These are phyloP conservation scores for Tanytarsus gracilentus DNA, from an alignment of 2,888 invertebrate genomes.

Conservation along the genomic window DNA sequence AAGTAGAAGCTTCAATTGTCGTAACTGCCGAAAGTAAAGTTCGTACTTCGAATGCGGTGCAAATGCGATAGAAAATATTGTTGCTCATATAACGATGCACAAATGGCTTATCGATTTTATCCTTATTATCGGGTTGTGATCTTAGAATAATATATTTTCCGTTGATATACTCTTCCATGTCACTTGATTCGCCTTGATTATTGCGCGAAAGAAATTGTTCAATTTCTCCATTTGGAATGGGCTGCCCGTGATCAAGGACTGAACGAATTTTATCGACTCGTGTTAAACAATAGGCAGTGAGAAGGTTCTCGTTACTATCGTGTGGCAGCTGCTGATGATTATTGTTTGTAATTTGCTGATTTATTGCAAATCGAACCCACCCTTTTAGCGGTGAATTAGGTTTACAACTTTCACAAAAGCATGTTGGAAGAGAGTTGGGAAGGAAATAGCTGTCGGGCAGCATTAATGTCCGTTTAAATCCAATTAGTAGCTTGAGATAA, in stretches of 20 bases:
- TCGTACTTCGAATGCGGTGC: conserved; percentile 42
- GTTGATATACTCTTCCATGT: conserved; percentile 1
- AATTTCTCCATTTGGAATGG: conserved; percentile 36
- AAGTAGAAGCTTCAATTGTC: conserved; percentile 30
- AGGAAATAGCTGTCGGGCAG: conserved; percentile 42
- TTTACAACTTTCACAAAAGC: conserved; percentile 36
- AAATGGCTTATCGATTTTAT: conserved; percentile 10
- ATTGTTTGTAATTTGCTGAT: conserved; percentile 40
- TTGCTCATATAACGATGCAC: conserved; percentile 35
- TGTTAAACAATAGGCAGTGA: conserved; percentile 41
- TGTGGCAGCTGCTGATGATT: conserved; percentile 35
- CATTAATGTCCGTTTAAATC: conserved; percentile 40
- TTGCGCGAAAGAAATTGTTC: not conserved
- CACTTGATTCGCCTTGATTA: conserved; percentile 4
- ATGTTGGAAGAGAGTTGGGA: conserved; percentile 35
- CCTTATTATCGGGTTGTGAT: conserved; percentile 19
- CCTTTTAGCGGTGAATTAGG: conserved; percentile 31
- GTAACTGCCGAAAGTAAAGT: conserved; percentile 41
- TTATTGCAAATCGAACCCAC: conserved; percentile 43
- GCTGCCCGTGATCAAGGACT: conserved; percentile 42
- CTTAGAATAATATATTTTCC: conserved; percentile 21
- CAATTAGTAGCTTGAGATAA: conserved; percentile 41
- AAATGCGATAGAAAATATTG: conserved; percentile 38
- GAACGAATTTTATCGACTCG: conserved; percentile 43
- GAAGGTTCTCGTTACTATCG: conserved; percentile 37